Conservation (phyloP, 2,888 invertebrate species). For the Drosophila antonietae region DNA sequence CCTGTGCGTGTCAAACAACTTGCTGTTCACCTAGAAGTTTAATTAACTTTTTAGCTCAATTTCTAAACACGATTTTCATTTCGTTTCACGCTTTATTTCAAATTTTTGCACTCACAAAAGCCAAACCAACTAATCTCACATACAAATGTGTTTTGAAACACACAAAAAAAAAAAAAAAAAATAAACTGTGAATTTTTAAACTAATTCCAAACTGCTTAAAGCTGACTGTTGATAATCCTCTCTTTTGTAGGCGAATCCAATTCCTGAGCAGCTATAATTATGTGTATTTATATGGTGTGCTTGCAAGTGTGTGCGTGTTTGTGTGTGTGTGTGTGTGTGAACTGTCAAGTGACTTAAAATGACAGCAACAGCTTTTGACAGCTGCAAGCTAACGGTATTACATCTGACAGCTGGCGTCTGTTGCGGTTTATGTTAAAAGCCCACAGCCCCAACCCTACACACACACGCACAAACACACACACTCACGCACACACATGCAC, state of each 20-base stretch:
- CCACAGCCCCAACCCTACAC: slow-evolving; percentile 1
- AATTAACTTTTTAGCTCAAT: slow-evolving; percentile 71
- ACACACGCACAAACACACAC: background rate
- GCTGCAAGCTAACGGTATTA: slow-evolving; percentile 72
- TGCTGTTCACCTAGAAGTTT: slow-evolving; percentile 58
- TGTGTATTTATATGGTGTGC: slow-evolving; percentile 1
- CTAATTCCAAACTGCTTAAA: background rate
- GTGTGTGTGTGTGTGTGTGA: slow-evolving; percentile 23
- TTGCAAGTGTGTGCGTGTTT: slow-evolving; percentile 1
- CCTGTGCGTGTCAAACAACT: slow-evolving; percentile 43
- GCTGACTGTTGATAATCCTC: background rate
- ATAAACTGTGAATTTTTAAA: slow-evolving; percentile 15
- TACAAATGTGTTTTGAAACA: slow-evolving; percentile 14
- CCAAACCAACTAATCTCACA: slow-evolving; percentile 20
- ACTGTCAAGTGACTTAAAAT: slow-evolving; percentile 72
- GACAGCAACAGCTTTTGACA: slow-evolving; percentile 74
- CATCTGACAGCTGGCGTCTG: slow-evolving; percentile 75
- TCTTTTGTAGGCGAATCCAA: background rate
- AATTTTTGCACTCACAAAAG: slow-evolving; percentile 21
- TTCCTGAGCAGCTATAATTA: slow-evolving; percentile 19
- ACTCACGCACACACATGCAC: background rate
- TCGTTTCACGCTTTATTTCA: slow-evolving; percentile 19
- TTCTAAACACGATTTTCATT: slow-evolving; percentile 51
- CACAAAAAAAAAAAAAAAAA: background rate
- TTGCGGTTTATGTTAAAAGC: slow-evolving; percentile 70